A percentile compares a stretch with the other conserved stretches of the same genome.
Evolutionary conservation across 2,888 invertebrate genomes (phyloP).

Genomic region (Neocrepidodera transversa): DNA sequence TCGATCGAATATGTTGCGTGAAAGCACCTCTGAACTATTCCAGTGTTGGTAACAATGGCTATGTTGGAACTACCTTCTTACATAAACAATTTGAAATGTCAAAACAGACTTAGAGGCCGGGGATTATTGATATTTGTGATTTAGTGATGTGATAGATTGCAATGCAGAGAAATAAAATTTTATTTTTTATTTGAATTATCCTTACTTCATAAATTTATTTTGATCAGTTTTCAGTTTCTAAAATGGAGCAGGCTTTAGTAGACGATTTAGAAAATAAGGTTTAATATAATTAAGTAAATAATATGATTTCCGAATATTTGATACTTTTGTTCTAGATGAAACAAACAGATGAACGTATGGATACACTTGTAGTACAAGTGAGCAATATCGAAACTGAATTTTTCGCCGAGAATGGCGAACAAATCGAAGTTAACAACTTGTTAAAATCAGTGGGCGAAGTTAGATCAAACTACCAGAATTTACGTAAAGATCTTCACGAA

Average conservation of each 20-base stretch:
- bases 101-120: too few relatives aligned
- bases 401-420: slow-evolving; percentile 57
- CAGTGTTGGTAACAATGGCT: too few relatives aligned
- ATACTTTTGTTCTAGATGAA: slow-evolving; percentile 66
- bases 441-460: slow-evolving; percentile 80
- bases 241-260: slow-evolving; percentile 54
- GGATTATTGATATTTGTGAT: too few relatives aligned
- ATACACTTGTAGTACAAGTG: slow-evolving; percentile 77
- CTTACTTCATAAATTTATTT: too few relatives aligned
- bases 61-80: too few relatives aligned
- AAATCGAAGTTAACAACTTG: slow-evolving; percentile 75
- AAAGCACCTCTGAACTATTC: too few relatives aligned
- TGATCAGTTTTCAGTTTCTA: neutral
- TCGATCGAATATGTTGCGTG: too few relatives aligned
- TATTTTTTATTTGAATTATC: too few relatives aligned
- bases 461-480: slow-evolving; percentile 79
- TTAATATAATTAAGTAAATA: neutral
- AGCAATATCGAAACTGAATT: slow-evolving; percentile 74
- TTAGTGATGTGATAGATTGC: too few relatives aligned
- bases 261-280: slow-evolving; percentile 57
- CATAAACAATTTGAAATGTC: too few relatives aligned
- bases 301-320: neutral
- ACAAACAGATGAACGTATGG: slow-evolving; percentile 75
- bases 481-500: slow-evolving; percentile 79
- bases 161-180: too few relatives aligned